A percentile compares a stretch with the other conserved stretches of the same genome.
These are phyloP conservation scores for Leptoteleia sp. DNA, from an alignment of 1,140 invertebrate species.

Conservation along the genomic window DNA sequence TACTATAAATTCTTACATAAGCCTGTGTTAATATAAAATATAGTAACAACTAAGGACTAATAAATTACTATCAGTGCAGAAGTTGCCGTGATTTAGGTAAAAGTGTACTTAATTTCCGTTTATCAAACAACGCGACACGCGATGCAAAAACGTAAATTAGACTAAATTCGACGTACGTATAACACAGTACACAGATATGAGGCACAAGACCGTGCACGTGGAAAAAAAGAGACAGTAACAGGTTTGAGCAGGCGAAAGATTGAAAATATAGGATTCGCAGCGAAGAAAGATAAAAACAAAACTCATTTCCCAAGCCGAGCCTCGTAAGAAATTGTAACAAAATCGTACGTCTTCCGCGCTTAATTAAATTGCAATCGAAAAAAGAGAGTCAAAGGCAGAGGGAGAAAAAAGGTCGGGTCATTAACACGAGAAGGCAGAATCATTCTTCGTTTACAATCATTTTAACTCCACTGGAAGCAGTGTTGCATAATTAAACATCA, in stretches of 20 bases:
- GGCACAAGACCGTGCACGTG: constrained; percentile 18
- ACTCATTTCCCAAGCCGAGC: constrained; percentile 53
- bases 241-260: constrained; percentile 40
- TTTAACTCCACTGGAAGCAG: constrained; percentile 8
- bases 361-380: constrained; percentile 65
- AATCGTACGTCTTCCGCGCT: constrained; percentile 63
- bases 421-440: constrained; percentile 23
- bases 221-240: constrained; percentile 33
- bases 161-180: constrained; percentile 21
- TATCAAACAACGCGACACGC: constrained; percentile 21
- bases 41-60: too few relatives aligned
- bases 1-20: too few relatives aligned
- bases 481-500: constrained; percentile 38
- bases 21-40: too few relatives aligned
- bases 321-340: constrained; percentile 62
- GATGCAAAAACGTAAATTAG: constrained; percentile 34
- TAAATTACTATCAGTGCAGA: too few relatives aligned
- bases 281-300: constrained; percentile 55
- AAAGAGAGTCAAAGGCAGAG: too few relatives aligned
- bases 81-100: constrained; percentile 4
- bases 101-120: constrained; percentile 28
- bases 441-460: constrained; percentile 6
- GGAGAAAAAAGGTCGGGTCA: too few relatives aligned
- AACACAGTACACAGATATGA: constrained; percentile 16
- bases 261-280: constrained; percentile 47